A percentile compares a stretch with the other conserved stretches of the same genome.
phyloP scores from a whole-genome alignment of 2,113 vertebrate genomes.

The Chunga burmeisteri region DNA sequence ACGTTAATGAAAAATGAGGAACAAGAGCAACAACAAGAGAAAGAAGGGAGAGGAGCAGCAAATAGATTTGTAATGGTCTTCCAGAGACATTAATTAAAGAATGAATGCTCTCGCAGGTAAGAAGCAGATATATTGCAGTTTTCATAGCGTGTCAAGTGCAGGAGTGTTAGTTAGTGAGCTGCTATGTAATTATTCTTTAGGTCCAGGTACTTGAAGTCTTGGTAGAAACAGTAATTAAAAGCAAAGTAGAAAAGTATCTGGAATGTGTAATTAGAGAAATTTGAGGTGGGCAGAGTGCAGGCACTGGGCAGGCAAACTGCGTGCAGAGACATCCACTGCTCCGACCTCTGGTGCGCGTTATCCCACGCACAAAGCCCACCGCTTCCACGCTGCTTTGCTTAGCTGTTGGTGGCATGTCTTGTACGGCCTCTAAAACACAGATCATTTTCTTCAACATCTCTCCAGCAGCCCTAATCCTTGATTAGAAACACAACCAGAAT shows the following conservation, averaged over 20 bases:
- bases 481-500: background rate
- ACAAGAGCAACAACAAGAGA: background rate
- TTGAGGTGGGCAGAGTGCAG: background rate
- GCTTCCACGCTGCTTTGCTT: accelerated
- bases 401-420: accelerated
- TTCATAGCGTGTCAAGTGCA: background rate
- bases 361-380: background rate
- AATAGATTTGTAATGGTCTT: background rate
- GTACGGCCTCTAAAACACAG: accelerated
- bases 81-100: background rate
- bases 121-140: background rate
- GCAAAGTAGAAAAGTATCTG: background rate
- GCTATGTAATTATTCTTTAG: background rate
- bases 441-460: too few species aligned
- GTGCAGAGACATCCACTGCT: background rate
- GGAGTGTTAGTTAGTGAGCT: background rate
- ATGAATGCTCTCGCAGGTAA: background rate
- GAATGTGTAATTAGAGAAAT: background rate
- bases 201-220: background rate
- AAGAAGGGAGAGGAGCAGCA: background rate
- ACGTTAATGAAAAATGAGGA: background rate
- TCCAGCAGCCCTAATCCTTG: background rate
- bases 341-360: accelerated
- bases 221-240: background rate
- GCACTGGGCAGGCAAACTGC: background rate